phyloP scores from a whole-genome alignment of 2,113 vertebrate genomes.

The Bothrops jararaca region DNA sequence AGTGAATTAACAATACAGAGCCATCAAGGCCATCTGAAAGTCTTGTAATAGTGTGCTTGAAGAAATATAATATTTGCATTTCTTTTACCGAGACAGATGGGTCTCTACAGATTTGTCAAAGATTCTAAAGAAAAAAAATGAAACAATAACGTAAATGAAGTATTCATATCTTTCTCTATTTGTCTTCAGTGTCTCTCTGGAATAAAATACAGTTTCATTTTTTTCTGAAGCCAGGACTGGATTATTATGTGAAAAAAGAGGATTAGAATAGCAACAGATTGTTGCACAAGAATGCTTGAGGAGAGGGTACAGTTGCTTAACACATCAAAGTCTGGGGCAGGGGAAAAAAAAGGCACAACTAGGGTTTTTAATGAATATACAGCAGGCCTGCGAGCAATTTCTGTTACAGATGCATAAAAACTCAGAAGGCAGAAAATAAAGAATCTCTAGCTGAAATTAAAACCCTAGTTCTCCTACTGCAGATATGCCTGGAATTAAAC shows the following conservation, averaged over 20 bases:
- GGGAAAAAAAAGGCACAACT: background rate
- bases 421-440: background rate
- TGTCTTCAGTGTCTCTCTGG: slow-evolving; percentile 20
- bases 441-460: background rate
- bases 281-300: slow-evolving; percentile 9
- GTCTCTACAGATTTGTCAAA: slow-evolving; percentile 26
- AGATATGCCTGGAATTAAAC: background rate
- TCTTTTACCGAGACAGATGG: slow-evolving; percentile 8
- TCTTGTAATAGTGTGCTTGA: slow-evolving; percentile 14
- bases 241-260: slow-evolving; percentile 9
- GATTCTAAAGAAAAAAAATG: slow-evolving; percentile 18
- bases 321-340: slow-evolving; percentile 10
- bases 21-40: slow-evolving; percentile 31
- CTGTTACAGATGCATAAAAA: slow-evolving; percentile 2
- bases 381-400: slow-evolving; percentile 20
- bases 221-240: background rate
- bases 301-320: slow-evolving; percentile 2
- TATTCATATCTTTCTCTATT: slow-evolving; percentile 26
- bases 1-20: slow-evolving; percentile 21
- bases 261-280: slow-evolving; percentile 1
- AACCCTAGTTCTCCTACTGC: background rate
- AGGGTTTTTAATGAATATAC: slow-evolving; percentile 27
- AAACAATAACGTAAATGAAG: slow-evolving; percentile 31
- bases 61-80: slow-evolving; percentile 38
- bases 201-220: slow-evolving; percentile 23